Conservation (phyloP, 2,113 vertebrate species). For the Hassar affinis region DNA sequence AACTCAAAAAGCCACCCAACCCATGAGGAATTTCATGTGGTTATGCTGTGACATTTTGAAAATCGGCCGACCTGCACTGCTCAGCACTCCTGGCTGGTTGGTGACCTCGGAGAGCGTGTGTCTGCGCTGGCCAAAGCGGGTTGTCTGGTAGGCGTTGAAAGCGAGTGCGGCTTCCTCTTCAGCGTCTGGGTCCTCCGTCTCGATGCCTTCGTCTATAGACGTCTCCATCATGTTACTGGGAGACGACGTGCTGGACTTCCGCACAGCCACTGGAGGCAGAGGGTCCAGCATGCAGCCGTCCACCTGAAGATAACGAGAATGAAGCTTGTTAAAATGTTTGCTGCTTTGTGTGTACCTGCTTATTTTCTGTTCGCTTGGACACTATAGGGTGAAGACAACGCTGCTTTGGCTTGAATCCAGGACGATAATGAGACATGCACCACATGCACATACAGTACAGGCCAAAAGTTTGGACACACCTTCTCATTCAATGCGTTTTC, state of each 20-base stretch:
- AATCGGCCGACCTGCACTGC: constrained; percentile 74
- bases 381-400: not conserved
- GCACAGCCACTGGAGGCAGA: constrained; percentile 76
- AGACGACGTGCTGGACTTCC: constrained; percentile 89
- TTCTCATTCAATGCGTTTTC: too few relatives aligned
- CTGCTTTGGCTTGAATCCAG: not conserved
- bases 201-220: constrained; percentile 93
- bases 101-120: constrained; percentile 96
- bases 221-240: constrained; percentile 97
- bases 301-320: constrained; percentile 69
- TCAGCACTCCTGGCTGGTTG: constrained; percentile 79
- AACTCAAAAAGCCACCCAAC: not conserved
- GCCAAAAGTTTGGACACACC: too few relatives aligned
- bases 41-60: not conserved
- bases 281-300: constrained; percentile 94
- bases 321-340: not conserved
- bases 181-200: constrained; percentile 82
- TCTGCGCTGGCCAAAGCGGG: constrained; percentile 85
- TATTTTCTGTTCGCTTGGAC: not conserved
- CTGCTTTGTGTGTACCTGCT: not conserved
- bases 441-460: too few relatives aligned
- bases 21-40: not conserved
- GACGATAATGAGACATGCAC: too few relatives aligned
- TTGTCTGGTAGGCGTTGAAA: constrained; percentile 83
- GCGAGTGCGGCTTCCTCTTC: constrained; percentile 85